Evolutionary conservation across 2,888 invertebrate species (phyloP).

Genomic region (Drosophila meridionalis): DNA sequence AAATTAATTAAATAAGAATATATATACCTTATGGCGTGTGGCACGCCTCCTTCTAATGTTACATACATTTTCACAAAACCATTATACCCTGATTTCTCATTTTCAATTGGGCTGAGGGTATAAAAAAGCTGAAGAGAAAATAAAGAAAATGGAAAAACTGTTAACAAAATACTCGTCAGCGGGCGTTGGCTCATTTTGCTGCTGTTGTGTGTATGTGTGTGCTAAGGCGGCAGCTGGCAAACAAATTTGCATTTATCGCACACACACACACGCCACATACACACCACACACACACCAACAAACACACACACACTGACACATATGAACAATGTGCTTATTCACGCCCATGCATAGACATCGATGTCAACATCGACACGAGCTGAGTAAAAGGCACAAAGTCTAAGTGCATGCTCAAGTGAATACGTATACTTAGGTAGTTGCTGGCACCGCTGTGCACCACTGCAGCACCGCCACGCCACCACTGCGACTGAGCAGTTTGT

Average conservation of each 20-base stretch:
- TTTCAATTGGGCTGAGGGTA: no score
- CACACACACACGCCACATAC: slow-evolving; percentile 44
- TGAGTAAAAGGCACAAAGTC: slow-evolving; percentile 72
- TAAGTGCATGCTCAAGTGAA: slow-evolving; percentile 78
- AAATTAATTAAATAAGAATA: no score
- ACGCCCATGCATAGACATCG: slow-evolving; percentile 68
- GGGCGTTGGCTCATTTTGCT: slow-evolving; percentile 53
- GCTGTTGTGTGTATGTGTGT: slow-evolving; percentile 13
- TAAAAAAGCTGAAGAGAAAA: slow-evolving; percentile 5
- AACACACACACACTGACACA: slow-evolving; percentile 14
- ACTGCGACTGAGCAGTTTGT: slow-evolving; percentile 6
- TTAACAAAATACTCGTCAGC: slow-evolving; percentile 62
- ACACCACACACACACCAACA: slow-evolving; percentile 18
- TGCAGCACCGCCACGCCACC: slow-evolving; percentile 42
- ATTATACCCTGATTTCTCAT: no score
- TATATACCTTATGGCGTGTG: no score
- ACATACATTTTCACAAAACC: no score
- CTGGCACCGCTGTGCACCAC: slow-evolving; percentile 13
- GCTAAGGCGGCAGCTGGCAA: slow-evolving; percentile 51
- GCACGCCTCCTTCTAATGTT: no score
- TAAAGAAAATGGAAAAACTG: slow-evolving; percentile 40
- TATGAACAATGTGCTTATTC: slow-evolving; percentile 59
- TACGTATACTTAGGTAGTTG: slow-evolving; percentile 52
- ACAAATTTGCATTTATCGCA: slow-evolving; percentile 78
- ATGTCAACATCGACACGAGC: slow-evolving; percentile 70